Evolutionary conservation across 2,888 invertebrate species (phyloP), one percentile per base, ranked within the genome.

Genomic region (Phalangium opilio): DNA sequence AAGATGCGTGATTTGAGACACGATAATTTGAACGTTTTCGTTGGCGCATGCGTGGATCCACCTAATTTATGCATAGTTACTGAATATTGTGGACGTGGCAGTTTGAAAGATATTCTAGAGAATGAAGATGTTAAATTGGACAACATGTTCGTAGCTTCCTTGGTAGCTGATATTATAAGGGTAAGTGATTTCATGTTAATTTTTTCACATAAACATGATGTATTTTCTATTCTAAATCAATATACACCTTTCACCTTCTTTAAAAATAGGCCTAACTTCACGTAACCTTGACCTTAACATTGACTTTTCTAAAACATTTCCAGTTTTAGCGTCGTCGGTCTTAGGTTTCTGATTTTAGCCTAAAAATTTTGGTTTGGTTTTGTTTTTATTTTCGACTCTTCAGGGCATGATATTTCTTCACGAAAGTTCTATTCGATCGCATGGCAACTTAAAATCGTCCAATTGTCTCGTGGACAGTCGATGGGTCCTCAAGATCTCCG

Each of bases 401-500:
- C 65, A 87, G 86, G 85, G 84, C 0, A 73, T 85, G 71, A 82
- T 79, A 34, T 69, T 68, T 58, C 59, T 73, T 2, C 81, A 73
- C 57, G 69, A 69, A 51, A 67, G 67, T 41, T 67, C 68, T 27
- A 55, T 73, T 10, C 58, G 61, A 38, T 61, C 60, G 67, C 96
- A 98, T 70, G 96, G 96, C 58, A 96, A 96, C 75, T 78, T 98
- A 59, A 96, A 96, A 71, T 91, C 91, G 51, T 91, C 95, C 59
- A 96, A 98, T 73, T 96, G 96, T 72, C 87, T 96, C 49, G 91
- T 96, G 44, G 95, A 93, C 46, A 89, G 90, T 56, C 78, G 96
- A 54, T 96, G 95, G 95, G 87, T 93, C 68, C 76, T 96, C 43
- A 93, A 96, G 74, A 81, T 91, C 45, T 80, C 93, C 21, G 96